Evolutionary conservation across 2,797 vertebrate genomes (phyloP).

Genomic region (Oryzias sinensis): DNA sequence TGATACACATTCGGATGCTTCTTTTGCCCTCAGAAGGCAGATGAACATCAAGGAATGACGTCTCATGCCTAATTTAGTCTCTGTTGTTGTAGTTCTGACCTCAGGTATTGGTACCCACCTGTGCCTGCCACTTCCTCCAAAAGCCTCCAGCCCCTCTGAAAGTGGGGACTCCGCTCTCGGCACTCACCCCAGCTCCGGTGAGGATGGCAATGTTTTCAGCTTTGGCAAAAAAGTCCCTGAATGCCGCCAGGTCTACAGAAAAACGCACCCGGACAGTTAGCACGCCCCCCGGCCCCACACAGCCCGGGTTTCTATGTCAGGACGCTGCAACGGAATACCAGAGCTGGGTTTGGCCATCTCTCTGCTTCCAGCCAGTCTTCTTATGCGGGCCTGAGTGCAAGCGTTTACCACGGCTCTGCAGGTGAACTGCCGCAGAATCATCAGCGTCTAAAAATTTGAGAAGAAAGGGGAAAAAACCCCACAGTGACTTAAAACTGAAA

Average conservation of each 20-base stretch:
- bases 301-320: no score
- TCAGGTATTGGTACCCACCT: constrained; percentile 70
- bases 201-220: constrained; percentile 88
- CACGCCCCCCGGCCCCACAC: no score
- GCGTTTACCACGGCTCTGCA: constrained; percentile 33
- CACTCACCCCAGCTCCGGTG: constrained; percentile 92
- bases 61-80: no score
- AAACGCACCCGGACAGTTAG: neutral
- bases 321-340: constrained; percentile 42
- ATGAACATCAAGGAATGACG: no score
- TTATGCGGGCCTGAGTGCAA: constrained; percentile 44
- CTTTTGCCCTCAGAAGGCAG: neutral
- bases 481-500: no score
- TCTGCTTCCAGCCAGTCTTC: constrained; percentile 3
- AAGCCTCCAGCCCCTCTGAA: constrained; percentile 93
- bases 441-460: constrained; percentile 22
- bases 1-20: no score
- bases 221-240: constrained; percentile 86
- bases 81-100: no score
- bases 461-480: neutral
- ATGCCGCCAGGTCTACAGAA: constrained; percentile 80
- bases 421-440: constrained; percentile 60
- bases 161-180: constrained; percentile 93
- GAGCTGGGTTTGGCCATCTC: constrained; percentile 75
- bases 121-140: constrained; percentile 95